These are phyloP conservation scores for Leptura quadrifasciata DNA, from an alignment of 2,888 invertebrate species.

Conservation along the genomic window DNA sequence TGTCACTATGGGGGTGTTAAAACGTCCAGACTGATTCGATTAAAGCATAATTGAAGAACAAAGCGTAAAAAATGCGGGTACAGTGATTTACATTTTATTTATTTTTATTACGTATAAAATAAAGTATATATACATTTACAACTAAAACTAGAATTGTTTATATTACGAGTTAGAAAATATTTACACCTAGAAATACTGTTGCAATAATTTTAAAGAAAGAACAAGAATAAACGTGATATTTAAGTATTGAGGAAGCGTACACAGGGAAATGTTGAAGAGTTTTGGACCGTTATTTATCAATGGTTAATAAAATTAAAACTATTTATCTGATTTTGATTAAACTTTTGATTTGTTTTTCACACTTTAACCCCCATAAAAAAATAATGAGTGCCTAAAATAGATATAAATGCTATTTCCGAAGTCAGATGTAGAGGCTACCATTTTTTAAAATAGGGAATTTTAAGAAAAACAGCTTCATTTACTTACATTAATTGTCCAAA, in stretches of 20 bases:
- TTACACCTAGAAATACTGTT: neutral
- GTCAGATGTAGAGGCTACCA: no score
- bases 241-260: neutral
- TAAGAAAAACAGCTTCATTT: no score
- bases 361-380: neutral
- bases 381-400: no score
- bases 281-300: neutral
- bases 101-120: slow-evolving; percentile 1
- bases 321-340: neutral
- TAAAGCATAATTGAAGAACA: neutral
- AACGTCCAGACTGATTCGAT: neutral
- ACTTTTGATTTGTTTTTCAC: neutral
- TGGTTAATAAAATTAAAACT: neutral
- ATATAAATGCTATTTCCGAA: no score
- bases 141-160: neutral
- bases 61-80: slow-evolving; percentile 5
- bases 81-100: neutral
- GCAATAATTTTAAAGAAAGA: neutral
- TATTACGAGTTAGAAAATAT: neutral
- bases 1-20: neutral
- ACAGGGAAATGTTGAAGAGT: neutral
- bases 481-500: no score
- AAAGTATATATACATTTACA: slow-evolving; percentile 4
- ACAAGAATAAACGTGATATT: neutral
- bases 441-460: no score